phyloP scores from a whole-genome alignment of 1,140 invertebrate species.

The Ceratosolen solmsi region DNA sequence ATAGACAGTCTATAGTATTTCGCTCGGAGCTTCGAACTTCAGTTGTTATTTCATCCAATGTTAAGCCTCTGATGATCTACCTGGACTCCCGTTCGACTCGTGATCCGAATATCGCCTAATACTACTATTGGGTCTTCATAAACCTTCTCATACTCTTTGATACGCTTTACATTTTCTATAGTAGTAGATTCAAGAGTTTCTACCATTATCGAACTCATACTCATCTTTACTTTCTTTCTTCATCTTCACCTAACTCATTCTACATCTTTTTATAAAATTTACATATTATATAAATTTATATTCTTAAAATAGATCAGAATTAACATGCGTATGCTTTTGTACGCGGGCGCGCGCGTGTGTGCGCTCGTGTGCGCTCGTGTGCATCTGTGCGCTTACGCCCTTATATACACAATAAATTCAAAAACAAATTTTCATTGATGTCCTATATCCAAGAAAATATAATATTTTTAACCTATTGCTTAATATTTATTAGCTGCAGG shows the following conservation, averaged over 20 bases:
- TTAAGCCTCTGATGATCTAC: slow-evolving; percentile 59
- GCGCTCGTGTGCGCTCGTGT: no score
- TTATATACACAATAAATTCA: no score
- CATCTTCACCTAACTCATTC: background rate
- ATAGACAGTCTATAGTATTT: background rate
- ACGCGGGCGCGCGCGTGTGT: no score
- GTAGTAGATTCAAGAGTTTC: background rate
- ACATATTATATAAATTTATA: no score
- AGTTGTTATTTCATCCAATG: slow-evolving; percentile 47
- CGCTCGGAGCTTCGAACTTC: slow-evolving; percentile 47
- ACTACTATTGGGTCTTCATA: background rate
- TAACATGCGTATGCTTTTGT: no score
- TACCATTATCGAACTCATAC: background rate
- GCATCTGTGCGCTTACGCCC: no score
- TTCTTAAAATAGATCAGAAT: background rate
- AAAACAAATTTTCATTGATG: no score
- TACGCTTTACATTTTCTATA: background rate
- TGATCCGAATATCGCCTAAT: slow-evolving; percentile 56
- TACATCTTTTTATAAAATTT: background rate
- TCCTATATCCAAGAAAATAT: no score
- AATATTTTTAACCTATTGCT: no score
- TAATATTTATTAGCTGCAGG: no score
- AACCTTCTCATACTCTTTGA: slow-evolving; percentile 19
- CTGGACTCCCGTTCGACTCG: slow-evolving; percentile 54
- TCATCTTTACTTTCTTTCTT: background rate